Evolutionary conservation across 2,113 vertebrate species (phyloP), one percentile per base, ranked within the genome.

Genomic region (Vidua macroura): DNA sequence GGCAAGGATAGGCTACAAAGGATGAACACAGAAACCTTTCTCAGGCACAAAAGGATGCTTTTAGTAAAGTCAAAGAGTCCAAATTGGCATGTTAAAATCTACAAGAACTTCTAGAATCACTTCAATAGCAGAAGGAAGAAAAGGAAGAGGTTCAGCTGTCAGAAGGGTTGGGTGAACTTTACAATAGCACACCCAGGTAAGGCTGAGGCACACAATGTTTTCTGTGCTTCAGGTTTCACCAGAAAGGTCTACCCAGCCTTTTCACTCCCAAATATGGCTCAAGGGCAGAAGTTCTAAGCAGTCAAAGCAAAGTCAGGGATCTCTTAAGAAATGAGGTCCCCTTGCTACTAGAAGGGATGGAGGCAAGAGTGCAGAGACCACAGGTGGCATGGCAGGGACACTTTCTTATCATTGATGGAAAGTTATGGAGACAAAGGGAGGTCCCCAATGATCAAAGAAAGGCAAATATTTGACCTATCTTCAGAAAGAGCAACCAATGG

Each of bases 11-110:
- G 30, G 18, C 24, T 53, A 41, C 28, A 31, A 49, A 49, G 28
- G 20, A 43, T 0, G 0, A 68, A 25, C 0, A 1, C 4, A 52
- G 43, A 69, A 76, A 67, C 12, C 23, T 15, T 67, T 5, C 30
- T 52, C 6, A 67, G 39, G 43, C 15, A 67, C 10, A 13, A 46
- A 87, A 59, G 6, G 19, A 19, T n/a, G 41, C 17, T 41, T 52
- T 85, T 25, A 68, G 49, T 10, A 46, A 80, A 73, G 25, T 14
- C 75, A 67, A 39, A 72, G 15, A 23, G 10, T 20, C 33, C 68
- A 51, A 76, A 79, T 7, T 30, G 43, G 17, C 3, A 1, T 3
- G 2, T 46, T 58, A 59, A 51, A 43, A 82, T 24, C 16, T 27
- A 31, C 0, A 7, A 73, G 15, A 72, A 21, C 14, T 68, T 72